A percentile compares a stretch with the other conserved stretches of the same genome.
These are phyloP conservation scores for Oreochromis grahami DNA, from an alignment of 2,797 vertebrate species.

Conservation along the genomic window DNA sequence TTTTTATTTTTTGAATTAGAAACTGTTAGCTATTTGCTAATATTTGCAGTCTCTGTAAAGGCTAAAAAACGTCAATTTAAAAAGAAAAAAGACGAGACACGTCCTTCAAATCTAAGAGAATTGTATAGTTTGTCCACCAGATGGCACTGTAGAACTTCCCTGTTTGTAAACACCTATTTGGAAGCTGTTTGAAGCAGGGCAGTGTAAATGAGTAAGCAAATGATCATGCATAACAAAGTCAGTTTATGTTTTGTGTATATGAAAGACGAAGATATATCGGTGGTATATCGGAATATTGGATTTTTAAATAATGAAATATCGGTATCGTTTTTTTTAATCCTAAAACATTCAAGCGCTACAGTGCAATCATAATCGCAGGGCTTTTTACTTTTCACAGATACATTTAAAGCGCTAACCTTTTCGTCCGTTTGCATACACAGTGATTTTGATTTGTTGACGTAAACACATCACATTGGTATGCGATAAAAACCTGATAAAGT, in stretches of 20 bases:
- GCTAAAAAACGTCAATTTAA: neutral
- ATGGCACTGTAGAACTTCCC: neutral
- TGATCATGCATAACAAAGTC: neutral
- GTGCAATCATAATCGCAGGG: accelerated
- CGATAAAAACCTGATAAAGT: neutral
- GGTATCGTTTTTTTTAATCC: neutral
- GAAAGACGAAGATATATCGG: neutral
- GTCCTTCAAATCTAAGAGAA: accelerated
- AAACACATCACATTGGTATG: neutral
- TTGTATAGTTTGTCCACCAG: neutral
- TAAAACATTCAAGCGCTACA: neutral
- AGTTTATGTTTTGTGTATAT: neutral
- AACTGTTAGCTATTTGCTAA: neutral
- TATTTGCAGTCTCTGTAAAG: neutral
- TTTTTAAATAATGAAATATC: neutral
- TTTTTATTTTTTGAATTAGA: neutral
- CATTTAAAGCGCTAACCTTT: neutral
- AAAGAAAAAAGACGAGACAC: accelerated
- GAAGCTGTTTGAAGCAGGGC: neutral
- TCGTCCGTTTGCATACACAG: accelerated
- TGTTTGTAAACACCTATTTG: neutral
- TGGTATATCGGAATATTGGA: accelerated
- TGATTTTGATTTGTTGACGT: neutral
- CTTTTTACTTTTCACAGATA: neutral
- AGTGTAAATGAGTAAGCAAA: neutral